Conservation (phyloP, 2,113 vertebrate genomes). For the Nibea coibor region DNA sequence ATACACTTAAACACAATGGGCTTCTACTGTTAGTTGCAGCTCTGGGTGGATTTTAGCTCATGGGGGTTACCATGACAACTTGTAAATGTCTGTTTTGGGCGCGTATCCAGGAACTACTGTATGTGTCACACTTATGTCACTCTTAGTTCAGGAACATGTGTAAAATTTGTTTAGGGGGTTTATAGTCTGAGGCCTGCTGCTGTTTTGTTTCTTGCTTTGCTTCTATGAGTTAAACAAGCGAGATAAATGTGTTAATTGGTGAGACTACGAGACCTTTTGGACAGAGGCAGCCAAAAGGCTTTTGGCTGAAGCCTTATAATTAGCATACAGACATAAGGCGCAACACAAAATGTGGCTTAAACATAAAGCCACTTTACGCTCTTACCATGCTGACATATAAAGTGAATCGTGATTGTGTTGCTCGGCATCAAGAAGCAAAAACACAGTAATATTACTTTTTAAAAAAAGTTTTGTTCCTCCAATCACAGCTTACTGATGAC, state of each 20-base stretch:
- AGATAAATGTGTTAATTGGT: too few species aligned
- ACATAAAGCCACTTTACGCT: too few species aligned
- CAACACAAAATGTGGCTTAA: too few species aligned
- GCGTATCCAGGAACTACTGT: slow-evolving; percentile 50
- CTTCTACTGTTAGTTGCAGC: slow-evolving; percentile 22
- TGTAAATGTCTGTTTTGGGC: slow-evolving; percentile 37
- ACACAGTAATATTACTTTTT: not conserved
- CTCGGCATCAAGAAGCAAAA: not conserved
- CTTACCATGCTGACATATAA: too few species aligned
- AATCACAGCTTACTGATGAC: not conserved
- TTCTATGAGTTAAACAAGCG: too few species aligned
- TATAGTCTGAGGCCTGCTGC: not conserved
- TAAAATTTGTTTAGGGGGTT: slow-evolving; percentile 37
- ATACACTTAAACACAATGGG: slow-evolving; percentile 36
- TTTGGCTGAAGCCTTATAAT: not conserved
- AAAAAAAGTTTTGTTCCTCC: not conserved
- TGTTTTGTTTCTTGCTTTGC: not conserved
- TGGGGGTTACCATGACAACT: slow-evolving; percentile 59
- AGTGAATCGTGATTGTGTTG: not conserved
- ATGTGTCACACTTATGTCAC: slow-evolving; percentile 57
- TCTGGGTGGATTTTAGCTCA: slow-evolving; percentile 47
- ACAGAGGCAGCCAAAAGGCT: too few species aligned
- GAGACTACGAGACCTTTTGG: too few species aligned
- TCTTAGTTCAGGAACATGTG: slow-evolving; percentile 17
- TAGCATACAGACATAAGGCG: not conserved